These are phyloP conservation scores for Germaria angustata DNA, from an alignment of 2,888 invertebrate genomes.

Conservation along the genomic window DNA sequence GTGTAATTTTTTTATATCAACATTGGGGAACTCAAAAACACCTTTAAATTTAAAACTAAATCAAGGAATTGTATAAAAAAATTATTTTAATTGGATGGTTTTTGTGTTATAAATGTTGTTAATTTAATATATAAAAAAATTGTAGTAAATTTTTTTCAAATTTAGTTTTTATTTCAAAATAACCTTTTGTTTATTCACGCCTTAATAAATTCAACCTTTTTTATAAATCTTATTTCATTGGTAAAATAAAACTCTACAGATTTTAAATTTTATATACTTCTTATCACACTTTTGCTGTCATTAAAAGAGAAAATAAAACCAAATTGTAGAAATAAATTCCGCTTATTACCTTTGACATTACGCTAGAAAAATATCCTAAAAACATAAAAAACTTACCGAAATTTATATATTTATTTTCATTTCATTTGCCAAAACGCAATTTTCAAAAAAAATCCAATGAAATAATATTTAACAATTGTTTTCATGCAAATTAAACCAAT, in stretches of 20 bases:
- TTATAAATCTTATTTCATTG: not conserved
- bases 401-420: not conserved
- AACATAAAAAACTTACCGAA: constrained; percentile 25
- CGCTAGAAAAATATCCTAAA: not conserved
- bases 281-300: not conserved
- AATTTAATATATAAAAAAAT: too few species aligned
- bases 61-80: too few species aligned
- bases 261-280: not conserved
- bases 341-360: not conserved
- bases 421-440: constrained; percentile 1
- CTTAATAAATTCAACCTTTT: not conserved
- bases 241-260: not conserved
- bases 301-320: not conserved
- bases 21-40: too few species aligned
- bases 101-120: not conserved
- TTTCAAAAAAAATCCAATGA: constrained; percentile 4
- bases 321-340: constrained; percentile 11
- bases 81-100: not conserved
- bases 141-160: too few species aligned
- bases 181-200: not conserved
- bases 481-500: constrained; percentile 36
- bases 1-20: too few species aligned
- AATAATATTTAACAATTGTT: constrained; percentile 20
- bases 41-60: too few species aligned
- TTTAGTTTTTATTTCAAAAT: not conserved